Base-by-base conservation (phyloP, 2,113 vertebrate genomes). In the Cyanoramphus novaezelandiae region DNA sequence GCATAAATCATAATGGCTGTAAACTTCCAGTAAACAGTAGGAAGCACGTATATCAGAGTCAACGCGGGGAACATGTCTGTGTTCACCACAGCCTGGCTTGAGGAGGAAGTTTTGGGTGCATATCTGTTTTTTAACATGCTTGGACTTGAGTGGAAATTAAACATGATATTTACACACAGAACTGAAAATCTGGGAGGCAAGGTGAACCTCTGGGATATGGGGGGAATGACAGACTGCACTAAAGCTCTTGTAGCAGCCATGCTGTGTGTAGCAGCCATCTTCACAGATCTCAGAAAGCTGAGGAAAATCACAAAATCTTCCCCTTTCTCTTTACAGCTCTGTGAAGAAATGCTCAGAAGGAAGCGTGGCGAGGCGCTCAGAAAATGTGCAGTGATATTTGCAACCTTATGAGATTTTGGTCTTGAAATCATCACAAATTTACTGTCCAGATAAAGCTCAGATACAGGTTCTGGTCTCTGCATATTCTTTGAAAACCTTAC, bases 221-320 rank as follows among this genome's bases (percentile, higher is more conserved):
- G 12, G 7, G 35, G 43, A 50, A 52, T 7, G 33, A 8, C 11
- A 53, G 46, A 37, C 37, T 84, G 23, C 25, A 7, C 7, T 44
- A n/a, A 65, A 52, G 57, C 3, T 80, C 23, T 60, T 29, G 9
- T 43, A 37, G 17, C 2, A 3, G n/a, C 28, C 11, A 28, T 0
- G 0, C 7, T 12, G 7, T 47, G 10, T 70, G 24, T 31, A 35
- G 4, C 23, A n/a, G 4, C 8, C 16, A n/a, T 11, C 17, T 50
- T 59, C 28, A 80, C 39, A 72, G 29, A 37, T 20, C 37, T 63
- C 23, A 13, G 16, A 28, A 50, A 70, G 39, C 8, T 65, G 29
- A 8, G 18, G 18, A 41, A 50, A 16, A 28, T 23, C 10, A 46
- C 13, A 18, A 35, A 55, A 6, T 15, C 35, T 55, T 71, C 15